Conservation (phyloP, 2,113 vertebrate genomes). For the Bujurquina vittata region DNA sequence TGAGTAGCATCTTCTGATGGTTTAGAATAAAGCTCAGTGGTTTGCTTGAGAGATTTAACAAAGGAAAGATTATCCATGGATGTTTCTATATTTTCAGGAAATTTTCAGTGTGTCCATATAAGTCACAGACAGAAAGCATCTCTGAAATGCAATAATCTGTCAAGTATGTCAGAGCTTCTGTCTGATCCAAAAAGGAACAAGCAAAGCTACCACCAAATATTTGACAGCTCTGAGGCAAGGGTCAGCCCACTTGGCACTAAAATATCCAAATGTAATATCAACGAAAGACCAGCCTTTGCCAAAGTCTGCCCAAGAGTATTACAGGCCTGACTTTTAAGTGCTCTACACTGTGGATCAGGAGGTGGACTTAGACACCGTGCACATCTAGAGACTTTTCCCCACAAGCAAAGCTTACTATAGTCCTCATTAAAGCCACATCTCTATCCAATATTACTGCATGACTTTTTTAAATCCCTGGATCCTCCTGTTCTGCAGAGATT, state of each 20-base stretch:
- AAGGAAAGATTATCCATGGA: too few species aligned
- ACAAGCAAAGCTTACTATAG: neutral
- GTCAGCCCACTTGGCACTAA: neutral
- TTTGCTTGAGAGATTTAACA: too few species aligned
- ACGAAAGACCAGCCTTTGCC: neutral
- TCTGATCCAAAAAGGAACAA: neutral
- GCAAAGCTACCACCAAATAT: neutral
- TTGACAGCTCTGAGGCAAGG: neutral
- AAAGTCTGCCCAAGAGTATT: neutral
- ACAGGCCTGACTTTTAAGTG: neutral
- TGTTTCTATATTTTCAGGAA: neutral
- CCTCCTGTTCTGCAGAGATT: neutral
- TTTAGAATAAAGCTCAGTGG: too few species aligned
- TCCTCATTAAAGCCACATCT: neutral
- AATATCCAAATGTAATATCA: neutral
- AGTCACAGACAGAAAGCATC: neutral
- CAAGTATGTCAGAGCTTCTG: neutral
- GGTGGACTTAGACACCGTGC: neutral
- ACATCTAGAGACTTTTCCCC: neutral
- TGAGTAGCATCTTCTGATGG: too few species aligned
- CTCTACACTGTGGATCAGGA: neutral
- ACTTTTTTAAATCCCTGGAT: neutral
- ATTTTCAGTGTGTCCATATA: neutral
- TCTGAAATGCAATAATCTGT: neutral
- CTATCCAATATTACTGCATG: neutral